These are phyloP conservation scores for Otolemur garnettii DNA, from an alignment of 2,113 vertebrate species.

Conservation along the genomic window DNA sequence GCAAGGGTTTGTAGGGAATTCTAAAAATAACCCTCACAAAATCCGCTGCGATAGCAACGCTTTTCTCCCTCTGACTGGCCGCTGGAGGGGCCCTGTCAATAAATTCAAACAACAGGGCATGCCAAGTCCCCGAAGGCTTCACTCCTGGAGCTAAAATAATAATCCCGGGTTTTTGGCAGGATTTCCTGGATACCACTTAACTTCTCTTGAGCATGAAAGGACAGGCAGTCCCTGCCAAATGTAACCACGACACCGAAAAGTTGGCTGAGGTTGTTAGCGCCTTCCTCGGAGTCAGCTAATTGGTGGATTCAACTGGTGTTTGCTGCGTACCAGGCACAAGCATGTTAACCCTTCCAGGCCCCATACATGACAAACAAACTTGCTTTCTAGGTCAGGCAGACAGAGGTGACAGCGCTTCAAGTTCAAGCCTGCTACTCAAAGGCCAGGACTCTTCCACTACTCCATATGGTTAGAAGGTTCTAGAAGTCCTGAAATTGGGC, in stretches of 20 bases:
- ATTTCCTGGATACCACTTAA: conserved; percentile 55
- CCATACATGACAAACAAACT: too few relatives aligned
- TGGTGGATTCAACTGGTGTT: not conserved
- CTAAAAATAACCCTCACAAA: conserved; percentile 55
- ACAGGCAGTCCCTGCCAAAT: conserved; percentile 45
- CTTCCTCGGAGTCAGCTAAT: not conserved
- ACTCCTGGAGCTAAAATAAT: conserved; percentile 67
- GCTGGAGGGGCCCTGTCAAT: not conserved
- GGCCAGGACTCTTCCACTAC: not conserved
- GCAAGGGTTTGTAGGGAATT: not conserved
- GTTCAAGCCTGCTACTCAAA: not conserved
- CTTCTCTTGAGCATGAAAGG: conserved; percentile 55
- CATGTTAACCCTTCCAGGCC: not conserved
- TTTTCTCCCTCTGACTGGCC: not conserved
- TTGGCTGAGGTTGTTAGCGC: not conserved
- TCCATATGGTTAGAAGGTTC: not conserved
- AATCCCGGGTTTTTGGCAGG: conserved; percentile 60
- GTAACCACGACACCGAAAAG: not conserved
- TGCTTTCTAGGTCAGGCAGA: not conserved
- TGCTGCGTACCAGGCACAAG: not conserved
- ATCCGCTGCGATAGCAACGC: not conserved
- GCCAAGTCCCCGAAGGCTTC: conserved; percentile 47
- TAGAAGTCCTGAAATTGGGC: not conserved
- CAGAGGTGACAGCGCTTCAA: not conserved
- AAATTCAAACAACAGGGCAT: conserved; percentile 58